These are phyloP conservation scores for Caenorhabditis brenneri DNA, from an alignment of 1,140 invertebrate genomes.

Conservation along the genomic window DNA sequence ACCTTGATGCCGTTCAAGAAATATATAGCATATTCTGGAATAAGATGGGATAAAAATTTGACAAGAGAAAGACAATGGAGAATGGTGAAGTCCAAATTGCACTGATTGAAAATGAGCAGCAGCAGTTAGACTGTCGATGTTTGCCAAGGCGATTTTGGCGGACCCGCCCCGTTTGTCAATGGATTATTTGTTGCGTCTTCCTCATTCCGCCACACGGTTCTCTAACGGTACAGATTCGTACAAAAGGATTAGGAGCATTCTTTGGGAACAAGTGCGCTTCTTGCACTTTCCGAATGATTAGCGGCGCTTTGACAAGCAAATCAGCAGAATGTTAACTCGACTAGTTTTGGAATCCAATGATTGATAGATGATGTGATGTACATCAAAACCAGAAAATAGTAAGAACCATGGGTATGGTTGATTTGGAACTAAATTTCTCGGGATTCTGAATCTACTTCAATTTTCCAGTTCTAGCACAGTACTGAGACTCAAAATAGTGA, in stretches of 20 bases:
- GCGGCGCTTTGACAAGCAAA: not conserved
- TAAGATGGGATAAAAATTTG: not conserved
- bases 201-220: constrained; percentile 13
- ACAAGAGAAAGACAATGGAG: not conserved
- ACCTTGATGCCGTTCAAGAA: not conserved
- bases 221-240: constrained; percentile 21
- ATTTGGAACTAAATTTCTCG: too few species aligned
- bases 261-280: constrained; percentile 2
- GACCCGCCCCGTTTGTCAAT: constrained; percentile 36
- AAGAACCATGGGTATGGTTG: too few species aligned
- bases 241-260: constrained; percentile 38
- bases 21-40: not conserved
- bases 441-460: too few species aligned
- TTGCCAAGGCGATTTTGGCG: constrained; percentile 17
- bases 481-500: too few species aligned
- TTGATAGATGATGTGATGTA: too few species aligned
- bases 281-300: constrained; percentile 27
- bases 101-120: constrained; percentile 35
- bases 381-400: too few species aligned
- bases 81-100: not conserved
- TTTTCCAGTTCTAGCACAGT: too few species aligned
- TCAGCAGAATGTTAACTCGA: not conserved
- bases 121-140: constrained; percentile 15
- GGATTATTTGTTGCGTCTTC: constrained; percentile 38
- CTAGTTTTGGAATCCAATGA: not conserved